Evolutionary conservation across 2,888 invertebrate genomes (phyloP).

Genomic region (Diplazon laetatorius): DNA sequence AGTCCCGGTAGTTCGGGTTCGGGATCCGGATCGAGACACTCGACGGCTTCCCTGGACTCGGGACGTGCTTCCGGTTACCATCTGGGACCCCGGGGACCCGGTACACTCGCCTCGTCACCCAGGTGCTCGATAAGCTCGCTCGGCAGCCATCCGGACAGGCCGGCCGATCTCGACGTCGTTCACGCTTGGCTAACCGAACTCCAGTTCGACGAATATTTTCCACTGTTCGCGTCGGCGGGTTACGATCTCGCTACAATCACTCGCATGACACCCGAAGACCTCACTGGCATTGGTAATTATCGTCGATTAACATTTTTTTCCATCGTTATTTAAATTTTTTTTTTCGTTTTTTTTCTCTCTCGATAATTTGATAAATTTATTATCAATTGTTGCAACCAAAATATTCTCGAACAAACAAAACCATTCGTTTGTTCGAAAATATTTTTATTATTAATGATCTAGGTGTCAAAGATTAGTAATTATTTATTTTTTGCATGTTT

Average conservation of each 20-base stretch:
- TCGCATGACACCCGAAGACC: slow-evolving; percentile 99
- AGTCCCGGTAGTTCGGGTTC: slow-evolving; percentile 95
- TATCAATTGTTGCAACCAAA: no score
- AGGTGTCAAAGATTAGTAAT: no score
- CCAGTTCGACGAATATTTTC: slow-evolving; percentile 97
- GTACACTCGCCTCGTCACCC: slow-evolving; percentile 85
- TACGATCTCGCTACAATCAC: slow-evolving; percentile 99
- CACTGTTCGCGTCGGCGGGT: slow-evolving; percentile 96
- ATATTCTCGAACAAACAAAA: no score
- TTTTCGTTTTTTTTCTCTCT: no score
- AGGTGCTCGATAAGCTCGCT: slow-evolving; percentile 88
- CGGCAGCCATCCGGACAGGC: slow-evolving; percentile 81
- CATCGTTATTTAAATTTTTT: no score
- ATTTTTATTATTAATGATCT: no score
- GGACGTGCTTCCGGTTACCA: slow-evolving; percentile 94
- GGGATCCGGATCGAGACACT: slow-evolving; percentile 94
- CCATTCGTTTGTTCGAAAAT: no score
- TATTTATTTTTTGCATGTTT: no score
- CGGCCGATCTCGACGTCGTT: slow-evolving; percentile 93
- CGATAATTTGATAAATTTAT: no score
- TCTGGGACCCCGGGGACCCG: slow-evolving; percentile 83
- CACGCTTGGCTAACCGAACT: slow-evolving; percentile 97
- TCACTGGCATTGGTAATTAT: slow-evolving; percentile 88
- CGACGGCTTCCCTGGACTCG: slow-evolving; percentile 94
- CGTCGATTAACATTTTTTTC: neutral